phyloP scores from a whole-genome alignment of 2,113 vertebrate genomes.

The Tragulus kanchil region DNA sequence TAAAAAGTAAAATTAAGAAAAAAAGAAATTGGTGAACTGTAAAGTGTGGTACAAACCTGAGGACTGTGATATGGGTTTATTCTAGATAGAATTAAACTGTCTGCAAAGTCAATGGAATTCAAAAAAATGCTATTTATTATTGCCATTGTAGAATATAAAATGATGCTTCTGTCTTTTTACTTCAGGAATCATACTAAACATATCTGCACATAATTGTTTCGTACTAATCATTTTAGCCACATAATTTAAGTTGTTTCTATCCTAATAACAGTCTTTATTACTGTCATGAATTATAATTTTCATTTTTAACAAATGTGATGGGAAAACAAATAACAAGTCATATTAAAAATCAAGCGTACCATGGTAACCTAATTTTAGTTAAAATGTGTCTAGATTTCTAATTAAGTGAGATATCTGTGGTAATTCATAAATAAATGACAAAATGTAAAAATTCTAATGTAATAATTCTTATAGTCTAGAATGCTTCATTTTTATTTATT shows the following conservation, averaged over 20 bases:
- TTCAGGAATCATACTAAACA: neutral
- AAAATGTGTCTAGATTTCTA: conserved; percentile 65
- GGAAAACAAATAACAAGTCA: conserved; percentile 1
- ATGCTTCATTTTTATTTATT: neutral
- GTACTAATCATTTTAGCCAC: conserved; percentile 50
- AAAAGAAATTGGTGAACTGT: neutral
- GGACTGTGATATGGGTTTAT: neutral
- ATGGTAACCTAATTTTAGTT: conserved; percentile 69
- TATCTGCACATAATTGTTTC: neutral
- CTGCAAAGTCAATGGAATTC: neutral
- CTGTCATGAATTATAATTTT: neutral
- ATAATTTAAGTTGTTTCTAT: conserved; percentile 55
- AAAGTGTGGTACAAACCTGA: neutral
- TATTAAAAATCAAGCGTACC: conserved; percentile 77
- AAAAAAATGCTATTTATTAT: neutral
- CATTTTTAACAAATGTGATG: neutral
- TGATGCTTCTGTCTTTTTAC: neutral
- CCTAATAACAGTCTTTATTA: conserved; percentile 61
- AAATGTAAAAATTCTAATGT: neutral
- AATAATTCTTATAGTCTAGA: neutral
- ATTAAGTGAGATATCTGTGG: conserved; percentile 55
- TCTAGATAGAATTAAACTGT: neutral
- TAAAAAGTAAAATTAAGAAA: too few species aligned
- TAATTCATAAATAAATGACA: neutral
- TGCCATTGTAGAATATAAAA: neutral